Percentiles rank a stretch among this genome's conserved stretches.
Evolutionary conservation across 2,797 vertebrate species (phyloP).

Genomic region (Diplodus puntazzo): DNA sequence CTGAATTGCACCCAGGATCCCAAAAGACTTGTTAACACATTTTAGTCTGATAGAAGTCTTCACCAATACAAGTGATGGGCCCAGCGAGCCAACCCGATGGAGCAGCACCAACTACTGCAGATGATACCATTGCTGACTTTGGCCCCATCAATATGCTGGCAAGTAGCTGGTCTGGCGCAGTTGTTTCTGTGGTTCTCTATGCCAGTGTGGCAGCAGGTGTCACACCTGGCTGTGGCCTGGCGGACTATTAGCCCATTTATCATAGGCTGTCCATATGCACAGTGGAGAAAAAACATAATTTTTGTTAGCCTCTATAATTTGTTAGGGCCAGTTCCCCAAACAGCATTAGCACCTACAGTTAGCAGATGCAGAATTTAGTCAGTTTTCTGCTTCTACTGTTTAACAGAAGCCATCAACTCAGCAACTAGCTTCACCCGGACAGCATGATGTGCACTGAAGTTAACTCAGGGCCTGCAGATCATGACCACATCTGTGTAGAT

Average conservation of each 20-base stretch:
- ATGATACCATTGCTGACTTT: slow-evolving; percentile 55
- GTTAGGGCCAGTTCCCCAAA: slow-evolving; percentile 20
- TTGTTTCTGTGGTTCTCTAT: slow-evolving; percentile 23
- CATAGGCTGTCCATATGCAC: slow-evolving; percentile 32
- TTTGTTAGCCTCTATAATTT: neutral
- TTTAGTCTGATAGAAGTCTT: slow-evolving; percentile 32
- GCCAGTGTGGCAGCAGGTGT: slow-evolving; percentile 67
- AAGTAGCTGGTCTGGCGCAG: slow-evolving; percentile 47
- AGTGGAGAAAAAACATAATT: slow-evolving; percentile 4
- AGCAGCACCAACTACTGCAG: slow-evolving; percentile 40
- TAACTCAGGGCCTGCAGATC: neutral
- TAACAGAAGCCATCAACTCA: neutral
- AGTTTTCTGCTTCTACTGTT: neutral
- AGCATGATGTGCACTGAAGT: neutral
- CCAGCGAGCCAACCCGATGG: slow-evolving; percentile 28
- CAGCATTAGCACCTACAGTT: slow-evolving; percentile 14
- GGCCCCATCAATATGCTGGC: slow-evolving; percentile 56
- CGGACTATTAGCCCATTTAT: slow-evolving; percentile 42
- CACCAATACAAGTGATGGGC: slow-evolving; percentile 16
- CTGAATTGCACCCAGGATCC: slow-evolving; percentile 1
- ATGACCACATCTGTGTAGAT: neutral
- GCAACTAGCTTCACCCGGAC: neutral
- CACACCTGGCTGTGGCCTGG: slow-evolving; percentile 60
- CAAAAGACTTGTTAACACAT: slow-evolving; percentile 58
- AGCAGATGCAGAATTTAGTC: neutral